These are phyloP conservation scores for Coilia nasus DNA, from an alignment of 2,797 vertebrate species.

Conservation along the genomic window DNA sequence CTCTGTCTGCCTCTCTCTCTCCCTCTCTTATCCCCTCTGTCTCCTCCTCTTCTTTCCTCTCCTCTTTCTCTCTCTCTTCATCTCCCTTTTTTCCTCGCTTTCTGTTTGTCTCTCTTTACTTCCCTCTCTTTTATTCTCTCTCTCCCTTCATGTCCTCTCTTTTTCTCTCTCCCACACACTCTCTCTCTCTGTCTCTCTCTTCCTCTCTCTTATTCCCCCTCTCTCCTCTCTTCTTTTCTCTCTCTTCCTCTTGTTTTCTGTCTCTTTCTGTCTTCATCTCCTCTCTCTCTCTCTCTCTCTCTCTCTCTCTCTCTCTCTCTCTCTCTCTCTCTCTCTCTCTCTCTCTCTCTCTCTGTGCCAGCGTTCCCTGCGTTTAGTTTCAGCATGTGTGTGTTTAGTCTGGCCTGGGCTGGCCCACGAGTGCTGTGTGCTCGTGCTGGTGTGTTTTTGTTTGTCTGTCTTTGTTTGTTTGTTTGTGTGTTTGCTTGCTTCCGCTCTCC, in stretches of 20 bases:
- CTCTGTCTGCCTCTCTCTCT: too few species aligned
- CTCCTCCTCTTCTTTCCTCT: too few species aligned
- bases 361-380: not conserved
- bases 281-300: not conserved
- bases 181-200: too few species aligned
- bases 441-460: not conserved
- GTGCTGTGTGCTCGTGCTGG: not conserved
- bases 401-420: not conserved
- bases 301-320: not conserved
- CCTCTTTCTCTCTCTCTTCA: too few species aligned
- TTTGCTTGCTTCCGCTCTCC: not conserved
- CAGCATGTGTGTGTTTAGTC: not conserved
- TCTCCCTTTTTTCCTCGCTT: too few species aligned
- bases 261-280: not conserved
- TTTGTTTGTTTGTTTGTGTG: not conserved
- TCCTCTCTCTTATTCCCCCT: too few species aligned
- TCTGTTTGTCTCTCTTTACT: too few species aligned
- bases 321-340: not conserved
- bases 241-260: not conserved
- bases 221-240: not conserved
- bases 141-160: too few species aligned
- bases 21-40: too few species aligned
- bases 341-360: too few species aligned
- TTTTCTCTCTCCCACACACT: too few species aligned
- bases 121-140: too few species aligned